Percentiles rank a stretch among this genome's conserved stretches.
These are phyloP conservation scores for Caerostris extrusa DNA, from an alignment of 1,140 invertebrate genomes.

Conservation along the genomic window DNA sequence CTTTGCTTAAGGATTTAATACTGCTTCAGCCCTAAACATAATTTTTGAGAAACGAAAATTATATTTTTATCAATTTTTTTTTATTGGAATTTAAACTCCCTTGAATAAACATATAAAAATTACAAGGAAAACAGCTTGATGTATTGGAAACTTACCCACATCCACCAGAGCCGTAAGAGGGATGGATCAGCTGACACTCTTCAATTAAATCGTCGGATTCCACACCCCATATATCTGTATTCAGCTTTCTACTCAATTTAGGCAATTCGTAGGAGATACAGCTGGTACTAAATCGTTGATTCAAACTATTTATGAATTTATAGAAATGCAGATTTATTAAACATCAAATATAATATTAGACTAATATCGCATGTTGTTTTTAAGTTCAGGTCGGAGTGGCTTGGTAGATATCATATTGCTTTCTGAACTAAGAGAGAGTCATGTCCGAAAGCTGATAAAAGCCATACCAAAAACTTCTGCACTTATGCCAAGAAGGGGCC, in stretches of 20 bases:
- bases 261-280: neutral
- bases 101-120: too few species aligned
- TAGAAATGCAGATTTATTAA: neutral
- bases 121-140: neutral
- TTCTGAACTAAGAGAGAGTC: too few species aligned
- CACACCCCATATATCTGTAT: too few species aligned
- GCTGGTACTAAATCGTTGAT: neutral
- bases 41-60: neutral
- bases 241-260: neutral
- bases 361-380: too few species aligned
- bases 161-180: neutral
- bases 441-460: too few species aligned
- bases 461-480: too few species aligned
- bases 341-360: neutral
- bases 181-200: neutral
- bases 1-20: too few species aligned
- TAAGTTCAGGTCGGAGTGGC: too few species aligned
- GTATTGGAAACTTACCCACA: conserved; percentile 8
- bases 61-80: neutral
- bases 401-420: too few species aligned
- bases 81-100: neutral
- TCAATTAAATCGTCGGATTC: neutral
- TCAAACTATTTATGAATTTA: neutral
- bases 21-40: too few species aligned
- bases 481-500: too few species aligned